These are phyloP conservation scores for Cygnus atratus DNA, from an alignment of 2,113 vertebrate genomes.

Conservation along the genomic window DNA sequence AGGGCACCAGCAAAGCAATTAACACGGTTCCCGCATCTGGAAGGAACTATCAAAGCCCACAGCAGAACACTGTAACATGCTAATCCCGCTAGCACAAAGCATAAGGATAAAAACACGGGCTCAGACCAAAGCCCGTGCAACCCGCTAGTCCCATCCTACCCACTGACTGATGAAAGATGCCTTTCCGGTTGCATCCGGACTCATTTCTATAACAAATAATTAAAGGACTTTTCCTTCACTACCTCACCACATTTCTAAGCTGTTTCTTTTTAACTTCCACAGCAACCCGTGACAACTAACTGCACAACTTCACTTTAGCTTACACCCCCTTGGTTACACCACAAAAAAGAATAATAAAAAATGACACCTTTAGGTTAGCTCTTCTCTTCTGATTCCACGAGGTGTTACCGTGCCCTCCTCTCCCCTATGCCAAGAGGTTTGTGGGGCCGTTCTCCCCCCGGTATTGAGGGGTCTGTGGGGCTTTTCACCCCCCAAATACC, in stretches of 20 bases:
- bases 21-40: neutral
- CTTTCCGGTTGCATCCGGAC: neutral
- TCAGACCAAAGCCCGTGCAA: neutral
- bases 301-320: neutral
- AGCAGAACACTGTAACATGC: too few relatives aligned
- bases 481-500: too few relatives aligned
- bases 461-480: too few relatives aligned
- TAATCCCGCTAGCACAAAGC: neutral
- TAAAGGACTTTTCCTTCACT: neutral
- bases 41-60: neutral
- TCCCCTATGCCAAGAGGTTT: neutral
- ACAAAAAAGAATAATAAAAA: neutral
- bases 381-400: fast-evolving
- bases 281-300: neutral
- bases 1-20: neutral
- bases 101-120: neutral
- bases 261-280: neutral
- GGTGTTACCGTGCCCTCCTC: fast-evolving
- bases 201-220: fast-evolving
- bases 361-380: neutral
- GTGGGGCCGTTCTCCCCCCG: too few relatives aligned
- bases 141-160: neutral
- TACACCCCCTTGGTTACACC: neutral
- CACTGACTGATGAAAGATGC: fast-evolving
- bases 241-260: too few relatives aligned